These are phyloP conservation scores for Drosophila glabriapex DNA, from an alignment of 2,888 invertebrate species.

Conservation along the genomic window DNA sequence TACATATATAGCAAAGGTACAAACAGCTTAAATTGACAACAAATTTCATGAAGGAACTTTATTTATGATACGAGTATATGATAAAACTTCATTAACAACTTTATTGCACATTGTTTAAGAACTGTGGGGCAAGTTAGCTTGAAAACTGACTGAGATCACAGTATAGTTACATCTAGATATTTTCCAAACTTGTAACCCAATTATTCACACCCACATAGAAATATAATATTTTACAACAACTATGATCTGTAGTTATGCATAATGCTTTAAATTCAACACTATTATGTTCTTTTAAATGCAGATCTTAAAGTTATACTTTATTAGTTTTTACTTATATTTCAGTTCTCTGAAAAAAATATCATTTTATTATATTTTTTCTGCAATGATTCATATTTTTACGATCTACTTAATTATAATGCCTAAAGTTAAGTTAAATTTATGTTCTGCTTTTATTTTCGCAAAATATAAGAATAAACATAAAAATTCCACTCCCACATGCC, in stretches of 20 bases:
- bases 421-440: constrained; percentile 35
- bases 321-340: background rate
- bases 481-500: constrained; percentile 58
- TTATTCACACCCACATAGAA: background rate
- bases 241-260: background rate
- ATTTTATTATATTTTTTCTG: background rate
- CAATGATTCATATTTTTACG: constrained; percentile 40
- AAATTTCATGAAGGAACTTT: background rate
- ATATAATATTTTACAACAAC: background rate
- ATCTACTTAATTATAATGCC: constrained; percentile 36
- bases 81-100: background rate
- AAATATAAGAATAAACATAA: constrained; percentile 15
- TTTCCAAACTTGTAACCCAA: background rate
- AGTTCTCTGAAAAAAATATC: background rate
- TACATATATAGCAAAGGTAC: background rate
- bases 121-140: background rate
- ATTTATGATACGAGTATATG: background rate
- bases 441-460: constrained; percentile 38
- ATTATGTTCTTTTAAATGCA: background rate
- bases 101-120: background rate
- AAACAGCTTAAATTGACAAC: background rate
- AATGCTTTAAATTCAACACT: background rate
- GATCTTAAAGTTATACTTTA: background rate
- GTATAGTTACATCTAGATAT: background rate
- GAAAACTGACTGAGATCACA: background rate